phyloP scores from a whole-genome alignment of 2,888 invertebrate species.

The Lepas anatifera region DNA sequence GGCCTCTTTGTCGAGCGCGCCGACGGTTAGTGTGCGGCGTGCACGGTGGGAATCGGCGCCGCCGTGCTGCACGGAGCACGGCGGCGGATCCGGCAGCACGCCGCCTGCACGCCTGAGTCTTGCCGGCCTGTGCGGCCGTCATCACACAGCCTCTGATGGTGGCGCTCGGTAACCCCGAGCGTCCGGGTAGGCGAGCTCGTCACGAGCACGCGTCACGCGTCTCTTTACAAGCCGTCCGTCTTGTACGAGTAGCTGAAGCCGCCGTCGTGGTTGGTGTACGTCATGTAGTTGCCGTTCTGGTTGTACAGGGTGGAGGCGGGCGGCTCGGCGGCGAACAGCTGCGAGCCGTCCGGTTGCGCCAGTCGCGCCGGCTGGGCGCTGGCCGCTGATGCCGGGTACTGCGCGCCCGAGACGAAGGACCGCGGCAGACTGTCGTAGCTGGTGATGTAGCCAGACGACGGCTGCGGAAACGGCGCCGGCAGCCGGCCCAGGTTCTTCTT shows the following conservation, averaged over 20 bases:
- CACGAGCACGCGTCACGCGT: no score
- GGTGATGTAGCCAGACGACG: neutral
- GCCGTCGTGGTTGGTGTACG: conserved; percentile 9
- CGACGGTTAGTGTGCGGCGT: no score
- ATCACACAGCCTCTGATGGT: neutral
- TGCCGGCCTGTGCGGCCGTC: no score
- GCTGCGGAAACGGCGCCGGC: neutral
- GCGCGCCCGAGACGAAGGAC: neutral
- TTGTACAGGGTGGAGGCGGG: neutral
- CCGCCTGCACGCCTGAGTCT: no score
- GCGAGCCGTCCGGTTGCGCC: neutral
- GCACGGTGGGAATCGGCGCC: no score
- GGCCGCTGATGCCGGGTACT: neutral
- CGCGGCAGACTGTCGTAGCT: neutral
- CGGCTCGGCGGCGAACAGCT: neutral
- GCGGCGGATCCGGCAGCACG: no score
- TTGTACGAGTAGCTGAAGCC: conserved; percentile 4
- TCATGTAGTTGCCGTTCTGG: neutral
- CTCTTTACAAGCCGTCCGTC: conserved; percentile 1
- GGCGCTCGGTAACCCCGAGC: no score
- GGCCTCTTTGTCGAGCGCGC: no score
- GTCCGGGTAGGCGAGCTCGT: no score
- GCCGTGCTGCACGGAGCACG: no score
- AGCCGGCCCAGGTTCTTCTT: neutral
- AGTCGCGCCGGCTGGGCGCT: neutral